Percentiles rank a stretch among this genome's conserved stretches.
These are phyloP conservation scores for Trichogramma pretiosum DNA, from an alignment of 1,140 invertebrate genomes.

Conservation along the genomic window DNA sequence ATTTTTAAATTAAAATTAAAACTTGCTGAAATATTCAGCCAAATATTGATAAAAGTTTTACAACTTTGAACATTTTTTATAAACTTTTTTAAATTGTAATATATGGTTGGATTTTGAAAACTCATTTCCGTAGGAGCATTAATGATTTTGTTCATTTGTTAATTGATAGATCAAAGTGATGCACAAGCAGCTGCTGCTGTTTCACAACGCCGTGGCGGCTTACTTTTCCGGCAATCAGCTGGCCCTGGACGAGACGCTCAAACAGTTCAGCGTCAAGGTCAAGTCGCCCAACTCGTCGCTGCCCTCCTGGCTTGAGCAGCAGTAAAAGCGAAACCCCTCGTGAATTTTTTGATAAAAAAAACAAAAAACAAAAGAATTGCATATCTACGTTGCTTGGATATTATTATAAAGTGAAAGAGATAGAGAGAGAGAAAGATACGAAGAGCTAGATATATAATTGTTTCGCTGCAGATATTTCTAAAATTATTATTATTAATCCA, in stretches of 20 bases:
- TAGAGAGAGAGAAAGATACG: not conserved
- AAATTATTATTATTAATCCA: too few species aligned
- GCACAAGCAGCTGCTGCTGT: constrained; percentile 91
- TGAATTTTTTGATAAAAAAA: too few species aligned
- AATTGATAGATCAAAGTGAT: constrained; percentile 95
- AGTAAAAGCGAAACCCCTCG: constrained; percentile 24
- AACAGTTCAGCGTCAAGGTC: constrained; percentile 90
- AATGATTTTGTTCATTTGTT: constrained; percentile 30
- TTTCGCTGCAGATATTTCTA: too few species aligned
- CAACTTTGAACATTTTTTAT: too few species aligned
- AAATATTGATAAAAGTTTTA: too few species aligned
- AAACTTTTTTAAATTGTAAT: too few species aligned
- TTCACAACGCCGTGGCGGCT: constrained; percentile 92
- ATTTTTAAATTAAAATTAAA: not conserved
- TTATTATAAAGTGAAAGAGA: too few species aligned
- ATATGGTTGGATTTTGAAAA: not conserved
- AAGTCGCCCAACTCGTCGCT: constrained; percentile 63
- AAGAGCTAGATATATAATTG: too few species aligned
- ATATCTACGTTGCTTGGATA: constrained; percentile 7
- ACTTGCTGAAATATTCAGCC: too few species aligned
- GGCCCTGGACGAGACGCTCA: constrained; percentile 86
- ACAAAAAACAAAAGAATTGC: too few species aligned
- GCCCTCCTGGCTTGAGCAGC: constrained; percentile 72
- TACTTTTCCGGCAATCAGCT: constrained; percentile 94
- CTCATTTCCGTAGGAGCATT: not conserved